phyloP scores from a whole-genome alignment of 2,888 invertebrate genomes.

The Dichetophora obliterata region DNA sequence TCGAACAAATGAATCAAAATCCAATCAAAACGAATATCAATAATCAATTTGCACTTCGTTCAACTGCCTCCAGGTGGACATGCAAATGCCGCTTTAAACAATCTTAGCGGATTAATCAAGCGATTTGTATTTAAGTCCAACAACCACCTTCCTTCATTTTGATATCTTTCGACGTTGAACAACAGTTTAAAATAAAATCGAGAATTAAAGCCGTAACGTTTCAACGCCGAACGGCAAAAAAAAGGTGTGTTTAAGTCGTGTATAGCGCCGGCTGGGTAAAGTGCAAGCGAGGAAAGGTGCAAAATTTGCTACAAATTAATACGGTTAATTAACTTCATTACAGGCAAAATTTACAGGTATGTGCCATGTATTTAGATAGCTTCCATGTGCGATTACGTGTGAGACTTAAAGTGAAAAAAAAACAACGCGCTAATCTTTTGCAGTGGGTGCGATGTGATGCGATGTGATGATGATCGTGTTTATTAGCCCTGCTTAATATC shows the following conservation, averaged over 20 bases:
- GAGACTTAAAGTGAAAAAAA: neutral
- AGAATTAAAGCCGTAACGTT: constrained; percentile 7
- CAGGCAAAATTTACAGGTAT: constrained; percentile 20
- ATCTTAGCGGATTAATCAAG: constrained; percentile 17
- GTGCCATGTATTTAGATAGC: neutral
- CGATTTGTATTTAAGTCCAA: neutral
- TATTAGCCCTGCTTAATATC: neutral
- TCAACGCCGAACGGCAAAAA: constrained; percentile 7
- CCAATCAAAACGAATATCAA: constrained; percentile 3
- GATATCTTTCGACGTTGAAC: neutral
- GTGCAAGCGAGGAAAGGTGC: neutral
- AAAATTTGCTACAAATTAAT: constrained; percentile 38
- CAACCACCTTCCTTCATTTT: neutral
- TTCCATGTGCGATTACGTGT: neutral
- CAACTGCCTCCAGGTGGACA: neutral
- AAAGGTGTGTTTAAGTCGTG: constrained; percentile 16
- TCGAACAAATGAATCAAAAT: neutral
- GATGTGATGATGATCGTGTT: neutral
- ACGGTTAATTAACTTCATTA: constrained; percentile 41
- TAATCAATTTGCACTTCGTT: constrained; percentile 13
- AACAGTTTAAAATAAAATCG: neutral
- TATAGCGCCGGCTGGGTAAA: neutral
- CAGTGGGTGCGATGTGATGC: neutral
- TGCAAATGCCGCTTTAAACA: constrained; percentile 8
- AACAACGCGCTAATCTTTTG: neutral